Evolutionary conservation across 2,888 invertebrate species (phyloP).

Genomic region (Monoplex corrugatus): DNA sequence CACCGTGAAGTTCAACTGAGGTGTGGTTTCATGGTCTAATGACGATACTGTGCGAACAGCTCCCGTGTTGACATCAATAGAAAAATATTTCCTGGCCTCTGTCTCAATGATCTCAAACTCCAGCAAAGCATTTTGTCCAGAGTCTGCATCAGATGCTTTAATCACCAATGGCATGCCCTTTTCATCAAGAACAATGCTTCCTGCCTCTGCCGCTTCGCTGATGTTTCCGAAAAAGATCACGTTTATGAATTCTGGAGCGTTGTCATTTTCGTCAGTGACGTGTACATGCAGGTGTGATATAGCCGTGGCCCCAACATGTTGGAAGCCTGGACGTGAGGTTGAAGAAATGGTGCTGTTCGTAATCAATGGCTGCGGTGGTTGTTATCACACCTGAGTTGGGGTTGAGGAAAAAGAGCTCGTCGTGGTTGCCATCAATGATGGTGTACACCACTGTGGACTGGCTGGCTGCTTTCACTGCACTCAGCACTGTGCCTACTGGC

Average conservation of each 20-base stretch:
- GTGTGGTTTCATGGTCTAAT: slow-evolving; percentile 80
- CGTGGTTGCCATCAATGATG: slow-evolving; percentile 90
- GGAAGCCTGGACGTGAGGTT: slow-evolving; percentile 92
- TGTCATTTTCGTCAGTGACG: slow-evolving; percentile 90
- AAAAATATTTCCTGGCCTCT: slow-evolving; percentile 86
- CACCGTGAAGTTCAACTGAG: slow-evolving; percentile 90
- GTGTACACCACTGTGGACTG: slow-evolving; percentile 84
- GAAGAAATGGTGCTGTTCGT: slow-evolving; percentile 89
- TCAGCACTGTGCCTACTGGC: slow-evolving; percentile 69
- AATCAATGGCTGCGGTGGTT: slow-evolving; percentile 88
- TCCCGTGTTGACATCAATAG: slow-evolving; percentile 95
- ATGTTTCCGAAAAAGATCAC: slow-evolving; percentile 90
- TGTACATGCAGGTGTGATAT: slow-evolving; percentile 90
- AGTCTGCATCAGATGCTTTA: slow-evolving; percentile 91
- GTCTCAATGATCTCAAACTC: slow-evolving; percentile 92
- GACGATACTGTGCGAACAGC: slow-evolving; percentile 89
- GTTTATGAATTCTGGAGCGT: slow-evolving; percentile 89
- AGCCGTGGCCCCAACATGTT: slow-evolving; percentile 91
- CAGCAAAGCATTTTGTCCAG: slow-evolving; percentile 90
- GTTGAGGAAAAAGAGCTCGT: slow-evolving; percentile 90
- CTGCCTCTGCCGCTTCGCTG: slow-evolving; percentile 85
- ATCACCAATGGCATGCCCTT: slow-evolving; percentile 90
- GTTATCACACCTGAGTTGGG: slow-evolving; percentile 90
- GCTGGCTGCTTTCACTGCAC: slow-evolving; percentile 70
- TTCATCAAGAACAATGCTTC: slow-evolving; percentile 86